Percentiles rank a stretch among this genome's conserved stretches.
These are phyloP conservation scores for Ptychadena robeensis DNA, from an alignment of 2,797 vertebrate genomes.

Conservation along the genomic window DNA sequence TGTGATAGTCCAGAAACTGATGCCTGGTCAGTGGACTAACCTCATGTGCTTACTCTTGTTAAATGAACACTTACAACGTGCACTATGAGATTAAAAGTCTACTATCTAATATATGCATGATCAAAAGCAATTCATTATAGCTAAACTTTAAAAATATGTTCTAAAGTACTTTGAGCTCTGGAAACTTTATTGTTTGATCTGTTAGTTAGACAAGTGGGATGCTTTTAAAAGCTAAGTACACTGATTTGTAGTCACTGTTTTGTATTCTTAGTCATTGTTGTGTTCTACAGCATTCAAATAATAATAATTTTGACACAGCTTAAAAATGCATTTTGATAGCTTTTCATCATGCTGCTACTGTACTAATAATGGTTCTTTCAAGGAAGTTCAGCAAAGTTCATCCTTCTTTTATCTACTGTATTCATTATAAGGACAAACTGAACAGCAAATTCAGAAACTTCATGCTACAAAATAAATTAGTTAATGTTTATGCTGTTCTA, in stretches of 20 bases:
- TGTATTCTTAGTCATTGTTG: slow-evolving; percentile 43
- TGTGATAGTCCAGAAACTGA: too few relatives aligned
- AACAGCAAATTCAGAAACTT: background rate
- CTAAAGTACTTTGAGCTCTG: slow-evolving; percentile 25
- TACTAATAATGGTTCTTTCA: background rate
- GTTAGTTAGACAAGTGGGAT: slow-evolving; percentile 19
- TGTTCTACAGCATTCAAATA: slow-evolving; percentile 45
- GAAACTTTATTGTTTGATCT: slow-evolving; percentile 41
- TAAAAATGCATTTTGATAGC: slow-evolving; percentile 39
- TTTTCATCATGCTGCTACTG: slow-evolving; percentile 19
- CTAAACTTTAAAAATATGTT: slow-evolving; percentile 22
- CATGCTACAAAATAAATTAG: background rate
- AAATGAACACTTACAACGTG: background rate
- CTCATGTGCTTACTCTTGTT: too few relatives aligned
- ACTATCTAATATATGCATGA: background rate
- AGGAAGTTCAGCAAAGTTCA: slow-evolving; percentile 7
- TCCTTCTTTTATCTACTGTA: background rate
- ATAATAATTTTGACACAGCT: slow-evolving; percentile 43
- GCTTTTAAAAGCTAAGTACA: slow-evolving; percentile 36
- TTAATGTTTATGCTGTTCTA: background rate
- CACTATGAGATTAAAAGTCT: background rate
- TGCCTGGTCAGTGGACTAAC: too few relatives aligned
- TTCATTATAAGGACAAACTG: background rate
- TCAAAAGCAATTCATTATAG: slow-evolving; percentile 20
- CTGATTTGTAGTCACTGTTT: slow-evolving; percentile 46